Evolutionary conservation across 2,113 vertebrate genomes (phyloP), one percentile per base, ranked within the genome.

Genomic region (Leucopternis melanops): DNA sequence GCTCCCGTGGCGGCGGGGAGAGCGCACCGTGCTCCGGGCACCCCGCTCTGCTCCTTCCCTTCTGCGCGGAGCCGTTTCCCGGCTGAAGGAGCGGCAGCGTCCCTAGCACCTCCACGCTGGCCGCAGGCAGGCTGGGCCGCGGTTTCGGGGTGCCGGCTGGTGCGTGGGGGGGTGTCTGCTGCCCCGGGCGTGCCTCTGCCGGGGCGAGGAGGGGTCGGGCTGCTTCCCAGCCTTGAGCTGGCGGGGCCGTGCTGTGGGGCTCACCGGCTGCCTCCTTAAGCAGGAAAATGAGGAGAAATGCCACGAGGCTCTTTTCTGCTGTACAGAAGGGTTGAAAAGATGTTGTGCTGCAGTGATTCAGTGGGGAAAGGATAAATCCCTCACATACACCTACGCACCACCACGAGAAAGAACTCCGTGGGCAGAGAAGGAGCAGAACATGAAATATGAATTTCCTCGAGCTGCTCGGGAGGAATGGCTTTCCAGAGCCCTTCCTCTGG

Each of bases 301-400:
- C 81, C 58, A 20, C 44, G 44, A 92, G 78, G 81, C 85, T 95
- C 94, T 75, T 80, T 74, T 94, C 78, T 94, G 92, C 87, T 81
- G 54, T 93, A 77, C 95, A 94, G 95, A 95, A 97, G 96, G 97
- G 94, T 94, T 96, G 97, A 90, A 95, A 97, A 97, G 96, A 97
- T 94, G 94, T 93, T 96, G 81, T 96, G 96, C 96, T 95, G 97
- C 94, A 94, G 91, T 97, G 97, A 97, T 97, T 97, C 97, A 97
- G 97, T 96, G 94, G 95, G 95, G 94, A 97, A 95, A 95, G 96
- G 97, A 97, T 97, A 97, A 97, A 96, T 96, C 96, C 97, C 94
- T 95, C 97, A 86, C 92, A 90, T 90, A 97, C 96, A 94, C 97
- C 97, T 94, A 97, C 97, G 17, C 96, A 91, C 87, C 93, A 94